Base-by-base conservation (phyloP, 2,797 vertebrate species). In the Eospalax fontanierii region DNA sequence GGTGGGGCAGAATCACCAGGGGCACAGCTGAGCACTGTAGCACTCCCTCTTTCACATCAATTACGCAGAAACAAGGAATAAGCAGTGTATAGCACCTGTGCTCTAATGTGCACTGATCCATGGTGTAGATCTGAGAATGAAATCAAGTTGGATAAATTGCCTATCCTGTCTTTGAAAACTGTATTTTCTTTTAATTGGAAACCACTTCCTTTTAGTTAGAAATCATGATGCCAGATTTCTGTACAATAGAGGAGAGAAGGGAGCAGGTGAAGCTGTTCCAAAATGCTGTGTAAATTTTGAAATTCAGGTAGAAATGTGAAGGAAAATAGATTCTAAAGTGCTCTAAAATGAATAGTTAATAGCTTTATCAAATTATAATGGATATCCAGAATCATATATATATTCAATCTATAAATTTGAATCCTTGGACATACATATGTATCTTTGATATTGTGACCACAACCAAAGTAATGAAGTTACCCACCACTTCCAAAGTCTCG, bases 241-340 rank as follows among this genome's bases (percentile, higher is more conserved):
- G 61, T 1, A 80, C 73, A 79, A 54, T 2, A 33, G 30, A 94
- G 14, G 21, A 76, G 21, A 80, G 2, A 94, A 90, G 50, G 46
- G 92, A 88, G 18, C 46, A 88, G 35, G 6, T 35, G 79, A 90
- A 57, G 22, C 24, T 80, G n/a, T n/a, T 89, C 6, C 66, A 43
- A 70, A 78, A 79, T 59, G 81, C 2, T 83, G 24, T 54, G 22
- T 30, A 57, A 73, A n/a, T 65, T 88, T n/a, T 83, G 24, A 18
- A 85, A 40, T 61, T 87, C 59, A 80, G 59, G 63, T 70, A 33
- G 80, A 57, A 85, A 89, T 50, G 71, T 10, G n/a, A 76, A 93
- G n/a, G 35, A 1, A 50, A 59, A 88, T 16, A 71, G 43, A 79
- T 30, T 79, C 38, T 83, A 73, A 75, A 75, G 68, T 71, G 40